Conservation (phyloP, 1,140 invertebrate species). For the Euura saliciscinereae region DNA sequence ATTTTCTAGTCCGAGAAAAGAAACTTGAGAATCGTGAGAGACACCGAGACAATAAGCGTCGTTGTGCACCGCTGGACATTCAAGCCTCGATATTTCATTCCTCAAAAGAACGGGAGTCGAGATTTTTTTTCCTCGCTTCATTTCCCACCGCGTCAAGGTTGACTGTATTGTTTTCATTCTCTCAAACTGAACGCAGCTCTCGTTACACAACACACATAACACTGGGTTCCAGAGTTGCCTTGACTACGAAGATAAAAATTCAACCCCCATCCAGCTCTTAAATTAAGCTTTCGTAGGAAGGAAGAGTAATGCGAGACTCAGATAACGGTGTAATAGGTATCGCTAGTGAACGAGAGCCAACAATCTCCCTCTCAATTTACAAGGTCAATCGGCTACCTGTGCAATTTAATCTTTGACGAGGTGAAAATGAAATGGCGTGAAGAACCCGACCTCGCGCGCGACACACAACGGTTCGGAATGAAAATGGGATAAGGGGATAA, state of each 20-base stretch:
- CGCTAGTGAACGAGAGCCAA: background rate
- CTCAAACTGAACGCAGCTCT: background rate
- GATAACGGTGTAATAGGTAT: background rate
- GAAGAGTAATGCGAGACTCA: too few relatives aligned
- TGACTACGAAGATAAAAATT: too few relatives aligned
- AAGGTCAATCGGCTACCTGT: too few relatives aligned
- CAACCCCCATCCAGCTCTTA: too few relatives aligned
- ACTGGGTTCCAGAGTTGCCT: too few relatives aligned
- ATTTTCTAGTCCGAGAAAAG: too few relatives aligned
- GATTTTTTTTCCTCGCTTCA: background rate
- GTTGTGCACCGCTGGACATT: background rate
- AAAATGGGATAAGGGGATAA: too few relatives aligned
- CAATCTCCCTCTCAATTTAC: background rate
- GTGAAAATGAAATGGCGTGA: background rate
- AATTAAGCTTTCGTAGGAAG: too few relatives aligned
- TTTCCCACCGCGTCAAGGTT: background rate
- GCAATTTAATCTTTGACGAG: background rate
- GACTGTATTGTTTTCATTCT: background rate
- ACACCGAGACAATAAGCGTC: background rate
- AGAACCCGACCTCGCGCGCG: background rate
- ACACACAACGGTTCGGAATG: too few relatives aligned
- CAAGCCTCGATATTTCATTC: too few relatives aligned
- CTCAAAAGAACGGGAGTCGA: too few relatives aligned
- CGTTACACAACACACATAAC: too few relatives aligned
- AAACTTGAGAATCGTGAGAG: background rate